phyloP scores from a whole-genome alignment of 2,113 vertebrate genomes.

The Nyctibius bracteatus region DNA sequence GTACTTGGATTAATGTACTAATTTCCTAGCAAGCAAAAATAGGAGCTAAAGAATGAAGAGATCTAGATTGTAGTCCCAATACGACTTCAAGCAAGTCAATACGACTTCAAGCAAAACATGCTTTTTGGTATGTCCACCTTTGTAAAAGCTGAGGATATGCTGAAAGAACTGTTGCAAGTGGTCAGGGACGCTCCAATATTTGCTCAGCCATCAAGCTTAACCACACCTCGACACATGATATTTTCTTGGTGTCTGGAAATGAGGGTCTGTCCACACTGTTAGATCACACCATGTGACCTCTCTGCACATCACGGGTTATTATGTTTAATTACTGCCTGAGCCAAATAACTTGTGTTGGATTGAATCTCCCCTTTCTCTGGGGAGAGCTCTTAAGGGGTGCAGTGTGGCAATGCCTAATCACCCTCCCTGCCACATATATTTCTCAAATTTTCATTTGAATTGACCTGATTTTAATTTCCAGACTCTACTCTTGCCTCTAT shows the following conservation, averaged over 20 bases:
- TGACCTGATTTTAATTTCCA: background rate
- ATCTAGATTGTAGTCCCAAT: no score
- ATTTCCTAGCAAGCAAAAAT: background rate
- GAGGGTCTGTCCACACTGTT: background rate
- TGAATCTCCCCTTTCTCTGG: background rate
- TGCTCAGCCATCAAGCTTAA: background rate
- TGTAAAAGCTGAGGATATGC: background rate
- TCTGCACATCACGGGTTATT: background rate
- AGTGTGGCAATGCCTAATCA: background rate
- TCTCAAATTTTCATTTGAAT: background rate
- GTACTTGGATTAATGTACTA: background rate
- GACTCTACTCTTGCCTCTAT: background rate
- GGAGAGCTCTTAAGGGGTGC: background rate
- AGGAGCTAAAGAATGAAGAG: background rate
- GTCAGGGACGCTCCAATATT: background rate
- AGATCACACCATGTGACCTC: background rate
- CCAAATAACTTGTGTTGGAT: background rate
- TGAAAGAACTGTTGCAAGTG: background rate
- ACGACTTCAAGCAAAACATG: background rate
- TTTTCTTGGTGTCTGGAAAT: background rate
- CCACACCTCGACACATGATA: fast-evolving
- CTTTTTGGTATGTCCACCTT: background rate
- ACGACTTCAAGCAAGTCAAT: background rate
- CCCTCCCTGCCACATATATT: background rate
- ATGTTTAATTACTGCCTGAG: background rate